A percentile compares a stretch with the other conserved stretches of the same genome.
These are phyloP conservation scores for zebrafish (Danio rerio) DNA, from an alignment of 2,113 vertebrate genomes.

Conservation along the genomic window GRCz12tu NC_133195.1:49207001-49207500, in stretches of 20 bases:
- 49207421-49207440: slow-evolving; percentile 73
- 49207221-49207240: not conserved
- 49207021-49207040: too few relatives aligned
- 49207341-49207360: slow-evolving; percentile 56
- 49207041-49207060: too few relatives aligned
- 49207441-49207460: slow-evolving; percentile 31
- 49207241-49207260: not conserved
- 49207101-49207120: too few relatives aligned
- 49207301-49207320: slow-evolving; percentile 16
- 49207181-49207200: too few relatives aligned
- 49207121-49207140: too few relatives aligned
- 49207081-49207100: too few relatives aligned
- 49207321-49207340: slow-evolving; percentile 49
- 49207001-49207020: too few relatives aligned
- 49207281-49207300: slow-evolving; percentile 6
- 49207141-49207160: too few relatives aligned
- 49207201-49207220: too few relatives aligned
- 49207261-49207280: not conserved
- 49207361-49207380: slow-evolving; percentile 73
- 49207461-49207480: not conserved
- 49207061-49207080: too few relatives aligned
- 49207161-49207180: too few relatives aligned
- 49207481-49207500: too few relatives aligned
- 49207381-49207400: slow-evolving; percentile 77
- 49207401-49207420: slow-evolving; percentile 80